Evolutionary conservation across 2,888 invertebrate genomes (phyloP).

Genomic region (Electrophaes corylata): DNA sequence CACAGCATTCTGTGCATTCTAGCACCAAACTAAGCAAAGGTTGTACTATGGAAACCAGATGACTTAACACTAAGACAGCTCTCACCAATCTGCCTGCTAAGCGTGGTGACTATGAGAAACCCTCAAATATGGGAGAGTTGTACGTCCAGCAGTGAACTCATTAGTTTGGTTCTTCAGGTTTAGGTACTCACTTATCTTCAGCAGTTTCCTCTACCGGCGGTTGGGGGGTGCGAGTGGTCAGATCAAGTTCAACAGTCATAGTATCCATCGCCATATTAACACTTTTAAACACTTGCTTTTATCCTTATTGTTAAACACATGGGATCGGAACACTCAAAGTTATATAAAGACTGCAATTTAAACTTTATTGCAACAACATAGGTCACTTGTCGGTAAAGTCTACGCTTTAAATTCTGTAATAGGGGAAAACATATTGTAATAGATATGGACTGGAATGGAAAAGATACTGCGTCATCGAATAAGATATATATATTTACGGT

Average conservation of each 20-base stretch:
- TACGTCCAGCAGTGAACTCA: not conserved
- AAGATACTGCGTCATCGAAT: slow-evolving; percentile 16
- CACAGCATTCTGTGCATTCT: not conserved
- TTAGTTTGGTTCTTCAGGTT: not conserved
- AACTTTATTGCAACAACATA: not conserved
- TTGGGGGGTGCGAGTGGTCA: slow-evolving; percentile 65
- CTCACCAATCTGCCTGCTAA: not conserved
- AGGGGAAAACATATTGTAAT: not conserved
- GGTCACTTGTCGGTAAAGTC: not conserved
- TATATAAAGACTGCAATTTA: not conserved
- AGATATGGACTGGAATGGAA: not conserved
- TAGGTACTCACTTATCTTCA: slow-evolving; percentile 76
- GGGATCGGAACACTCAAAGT: slow-evolving; percentile 10
- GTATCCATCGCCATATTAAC: slow-evolving; percentile 79
- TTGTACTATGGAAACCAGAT: no score
- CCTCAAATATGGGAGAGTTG: not conserved
- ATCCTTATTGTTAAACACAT: slow-evolving; percentile 33
- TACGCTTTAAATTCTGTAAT: slow-evolving; percentile 16
- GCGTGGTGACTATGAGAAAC: not conserved
- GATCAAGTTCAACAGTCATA: slow-evolving; percentile 78
- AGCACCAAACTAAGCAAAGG: no score
- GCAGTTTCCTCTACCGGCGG: slow-evolving; percentile 72
- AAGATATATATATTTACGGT: no score
- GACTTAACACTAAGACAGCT: no score
- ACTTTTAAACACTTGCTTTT: slow-evolving; percentile 43